Base-by-base conservation (phyloP, 2,888 invertebrate species). In the Drosophila kanekoi region DNA sequence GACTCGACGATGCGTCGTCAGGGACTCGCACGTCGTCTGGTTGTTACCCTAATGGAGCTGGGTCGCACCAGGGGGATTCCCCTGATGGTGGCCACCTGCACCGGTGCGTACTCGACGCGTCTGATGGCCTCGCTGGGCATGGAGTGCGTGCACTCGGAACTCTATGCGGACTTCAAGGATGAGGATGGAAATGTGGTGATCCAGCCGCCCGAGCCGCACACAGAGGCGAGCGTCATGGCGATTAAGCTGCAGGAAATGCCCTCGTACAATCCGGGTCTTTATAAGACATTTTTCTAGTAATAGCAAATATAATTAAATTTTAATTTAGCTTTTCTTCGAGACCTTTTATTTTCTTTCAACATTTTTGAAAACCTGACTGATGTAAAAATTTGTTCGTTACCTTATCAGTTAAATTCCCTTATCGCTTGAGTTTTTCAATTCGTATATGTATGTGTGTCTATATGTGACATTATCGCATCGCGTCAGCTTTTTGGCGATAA, bases 31-130 rank as follows among this genome's bases (percentile, higher is more conserved):
- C 38, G 76, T 3, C 80, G 79, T 6, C 69, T 90, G 6, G 80
- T 84, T 13, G 71, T 23, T 13, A 48, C 72, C 10, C 70, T 82
- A 10, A 79, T 89, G 32, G 79, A 87, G 8, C 53, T 80, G 47
- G 90, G 74, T 0, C 81, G 72, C 4, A 47, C 73, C 40, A 57
- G 77, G n/a, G 79, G 79, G 6, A 89, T 69, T 52, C 74, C 78
- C 1, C 37, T 89, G 2, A 57, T 83, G 14, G 68, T 73, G 18
- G 65, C 69, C n/a, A 84, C 87, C 69, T 90, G 90, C 64, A 87
- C 90, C 0, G 84, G 89, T 54, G 32, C 64, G 1, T 81, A 81
- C 66, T 88, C 90, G 9, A 74, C 79, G 2, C 73, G 77, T 4
- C 62, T 90, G 18, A 82, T 86, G 54, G 67, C 79, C 35, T 69